Evolutionary conservation across 2,113 vertebrate species (phyloP), one percentile per base, ranked within the genome.

Genomic region (Numida meleagris): DNA sequence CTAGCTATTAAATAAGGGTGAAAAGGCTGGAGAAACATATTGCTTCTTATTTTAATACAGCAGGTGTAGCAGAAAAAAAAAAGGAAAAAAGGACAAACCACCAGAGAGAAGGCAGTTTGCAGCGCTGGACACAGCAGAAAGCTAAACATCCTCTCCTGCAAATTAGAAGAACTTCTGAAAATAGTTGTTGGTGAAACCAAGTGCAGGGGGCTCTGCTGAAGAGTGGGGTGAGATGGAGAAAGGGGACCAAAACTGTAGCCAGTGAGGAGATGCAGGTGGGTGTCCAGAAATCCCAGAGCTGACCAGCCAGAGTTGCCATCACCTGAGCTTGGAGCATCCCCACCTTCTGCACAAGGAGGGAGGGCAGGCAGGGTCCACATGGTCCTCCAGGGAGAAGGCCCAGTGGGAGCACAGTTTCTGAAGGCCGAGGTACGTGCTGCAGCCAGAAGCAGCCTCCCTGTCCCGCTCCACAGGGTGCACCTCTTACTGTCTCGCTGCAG

Each of bases 141-240:
- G 16, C 8, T 21, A 7, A 17, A 48, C 53, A 40, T 53, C 27
- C 11, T 71, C n/a, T 77, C 50, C 45, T 43, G 23, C 42, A 27
- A 24, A 5, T 40, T 24, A 42, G 57, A 55, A 81, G 45, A 29
- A 38, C 3, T 0, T 0, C 7, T 2, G 1, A 0, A 40, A 36
- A 20, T 45, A 12, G 23, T 31, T 82, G 21, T 61, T 15, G 10
- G 13, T 57, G 40, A 15, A 57, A 7, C 5, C 2, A 3, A 46
- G 21, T 36, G 31, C 79, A 82, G 0, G 0, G 10, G 36, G 21
- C 27, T 51, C 36, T 66, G 42, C 65, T 78, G 73, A 74, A 33
- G 20, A 80, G 20, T 14, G 43, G 53, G 25, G 27, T 59, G 40
- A 79, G 46, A 20, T n/a, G 67, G 15, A 80, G 31, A 73, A 88